These are phyloP conservation scores for Calosoma granatense DNA, from an alignment of 1,140 invertebrate genomes.

Conservation along the genomic window DNA sequence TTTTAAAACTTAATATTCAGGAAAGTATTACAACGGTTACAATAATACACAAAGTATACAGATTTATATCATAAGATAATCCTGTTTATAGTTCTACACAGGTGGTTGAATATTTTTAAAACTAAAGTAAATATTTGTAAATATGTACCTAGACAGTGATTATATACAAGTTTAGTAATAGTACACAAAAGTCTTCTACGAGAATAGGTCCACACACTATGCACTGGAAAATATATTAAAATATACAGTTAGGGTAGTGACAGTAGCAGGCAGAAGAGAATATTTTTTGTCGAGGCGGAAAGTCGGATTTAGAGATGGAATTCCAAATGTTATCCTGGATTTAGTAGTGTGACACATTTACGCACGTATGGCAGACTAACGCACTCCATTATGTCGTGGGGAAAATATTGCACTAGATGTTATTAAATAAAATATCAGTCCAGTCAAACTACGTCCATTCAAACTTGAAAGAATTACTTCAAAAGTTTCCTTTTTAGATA, in stretches of 20 bases:
- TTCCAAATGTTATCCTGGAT: conserved; percentile 23
- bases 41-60: too few species aligned
- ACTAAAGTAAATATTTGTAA: too few species aligned
- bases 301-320: conserved; percentile 20
- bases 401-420: background rate
- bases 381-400: too few species aligned
- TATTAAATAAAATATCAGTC: background rate
- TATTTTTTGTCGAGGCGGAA: conserved; percentile 14
- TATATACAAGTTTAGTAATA: too few species aligned
- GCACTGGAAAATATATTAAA: conserved; percentile 6
- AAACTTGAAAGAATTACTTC: background rate
- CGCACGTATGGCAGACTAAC: background rate
- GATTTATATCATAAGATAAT: too few species aligned
- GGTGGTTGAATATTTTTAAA: too few species aligned
- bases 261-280: background rate
- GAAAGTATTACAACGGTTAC: too few species aligned
- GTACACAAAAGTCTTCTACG: too few species aligned
- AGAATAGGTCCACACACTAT: background rate
- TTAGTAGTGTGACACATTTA: conserved; percentile 9
- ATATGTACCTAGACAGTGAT: too few species aligned
- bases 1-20: too few species aligned
- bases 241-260: background rate
- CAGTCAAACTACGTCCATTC: background rate
- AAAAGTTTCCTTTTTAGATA: background rate
- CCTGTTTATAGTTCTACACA: too few species aligned